Evolutionary conservation across 2,113 vertebrate species (phyloP).

Genomic region (Mirounga angustirostris): DNA sequence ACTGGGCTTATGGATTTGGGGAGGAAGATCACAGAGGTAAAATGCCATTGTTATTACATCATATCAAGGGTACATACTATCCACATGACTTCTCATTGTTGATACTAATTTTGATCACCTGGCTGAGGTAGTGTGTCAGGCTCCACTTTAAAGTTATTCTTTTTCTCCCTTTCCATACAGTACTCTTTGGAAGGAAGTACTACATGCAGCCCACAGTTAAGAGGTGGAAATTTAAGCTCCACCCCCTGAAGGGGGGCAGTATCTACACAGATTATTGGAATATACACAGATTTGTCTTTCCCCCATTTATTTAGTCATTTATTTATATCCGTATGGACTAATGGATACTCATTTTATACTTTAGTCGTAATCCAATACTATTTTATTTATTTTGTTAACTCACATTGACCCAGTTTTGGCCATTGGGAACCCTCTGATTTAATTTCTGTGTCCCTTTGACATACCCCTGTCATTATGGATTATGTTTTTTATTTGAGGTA

Average conservation of each 20-base stretch:
- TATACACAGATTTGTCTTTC: neutral
- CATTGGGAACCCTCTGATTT: neutral
- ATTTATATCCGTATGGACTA: neutral
- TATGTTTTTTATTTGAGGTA: conserved; percentile 12
- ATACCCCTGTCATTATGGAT: neutral
- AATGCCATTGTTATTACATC: conserved; percentile 14
- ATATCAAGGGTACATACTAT: neutral
- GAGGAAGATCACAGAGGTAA: conserved; percentile 45
- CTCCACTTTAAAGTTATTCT: neutral
- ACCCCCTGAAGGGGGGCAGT: neutral
- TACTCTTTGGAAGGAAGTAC: neutral
- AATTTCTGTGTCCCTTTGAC: neutral
- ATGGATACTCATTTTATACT: neutral
- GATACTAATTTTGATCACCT: neutral
- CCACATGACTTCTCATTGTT: neutral
- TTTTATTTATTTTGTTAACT: neutral
- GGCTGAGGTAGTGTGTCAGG: neutral
- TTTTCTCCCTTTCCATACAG: neutral
- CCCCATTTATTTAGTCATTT: neutral
- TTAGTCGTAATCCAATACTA: neutral
- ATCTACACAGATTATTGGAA: neutral
- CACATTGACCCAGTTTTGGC: neutral
- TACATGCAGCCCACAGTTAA: neutral
- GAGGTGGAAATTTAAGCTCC: neutral
- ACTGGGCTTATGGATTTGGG: neutral